Conservation (phyloP, 1,140 invertebrate genomes). For the Aphelinus certus region DNA sequence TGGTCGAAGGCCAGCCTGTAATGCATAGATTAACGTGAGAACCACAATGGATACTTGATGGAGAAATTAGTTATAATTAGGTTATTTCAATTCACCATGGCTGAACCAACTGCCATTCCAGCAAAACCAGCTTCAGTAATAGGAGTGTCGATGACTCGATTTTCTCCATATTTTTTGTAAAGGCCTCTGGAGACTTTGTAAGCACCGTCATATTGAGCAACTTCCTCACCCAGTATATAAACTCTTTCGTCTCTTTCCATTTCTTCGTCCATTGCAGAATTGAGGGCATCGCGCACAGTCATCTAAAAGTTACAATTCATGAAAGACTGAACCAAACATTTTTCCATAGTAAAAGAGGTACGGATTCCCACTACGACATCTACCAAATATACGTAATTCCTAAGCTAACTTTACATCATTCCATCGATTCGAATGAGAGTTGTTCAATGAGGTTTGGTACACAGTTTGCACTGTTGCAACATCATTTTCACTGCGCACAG, state of each 20-base stretch:
- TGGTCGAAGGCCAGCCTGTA: slow-evolving; percentile 88
- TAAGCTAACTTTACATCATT: no score
- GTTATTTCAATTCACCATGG: slow-evolving; percentile 74
- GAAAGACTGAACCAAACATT: no score
- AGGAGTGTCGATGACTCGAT: slow-evolving; percentile 96
- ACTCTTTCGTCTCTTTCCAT: slow-evolving; percentile 94
- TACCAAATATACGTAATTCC: no score
- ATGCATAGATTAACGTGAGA: not conserved
- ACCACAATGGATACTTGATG: no score
- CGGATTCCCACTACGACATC: no score
- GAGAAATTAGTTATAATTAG: no score
- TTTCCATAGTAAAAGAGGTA: no score
- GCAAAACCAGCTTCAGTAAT: slow-evolving; percentile 98
- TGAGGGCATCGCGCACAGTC: slow-evolving; percentile 96
- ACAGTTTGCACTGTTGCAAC: no score
- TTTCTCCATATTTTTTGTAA: slow-evolving; percentile 98
- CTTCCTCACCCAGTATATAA: slow-evolving; percentile 96
- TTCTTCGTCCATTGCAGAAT: slow-evolving; percentile 96
- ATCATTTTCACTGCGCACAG: no score
- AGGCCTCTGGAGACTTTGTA: slow-evolving; percentile 96
- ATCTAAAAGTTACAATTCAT: slow-evolving; percentile 67
- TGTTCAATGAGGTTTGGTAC: no score
- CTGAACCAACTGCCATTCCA: slow-evolving; percentile 96
- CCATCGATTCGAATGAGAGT: no score
- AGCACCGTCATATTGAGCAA: slow-evolving; percentile 98